Evolutionary conservation across 2,888 invertebrate species (phyloP), one percentile per base, ranked within the genome.

Genomic region (Drosophila borborema): DNA sequence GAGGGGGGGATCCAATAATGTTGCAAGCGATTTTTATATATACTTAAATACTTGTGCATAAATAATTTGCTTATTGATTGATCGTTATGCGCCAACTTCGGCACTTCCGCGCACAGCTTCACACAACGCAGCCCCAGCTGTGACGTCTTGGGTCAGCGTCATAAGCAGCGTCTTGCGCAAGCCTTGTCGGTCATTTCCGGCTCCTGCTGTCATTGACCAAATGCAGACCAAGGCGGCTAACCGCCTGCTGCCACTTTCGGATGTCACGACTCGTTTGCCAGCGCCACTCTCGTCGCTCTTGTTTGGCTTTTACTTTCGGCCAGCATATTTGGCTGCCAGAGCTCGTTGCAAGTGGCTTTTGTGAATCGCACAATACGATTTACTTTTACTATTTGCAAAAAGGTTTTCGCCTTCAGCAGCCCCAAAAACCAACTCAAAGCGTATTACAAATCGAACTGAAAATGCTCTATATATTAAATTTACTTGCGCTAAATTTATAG

Each of bases 241-340:
- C 49, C 6, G 23, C 12, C 49, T 34, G 49, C 49, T 55, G 69
- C 53, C 48, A 60, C 74, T 60, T 70, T 55, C 48, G 41, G 72
- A 38, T 53, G 64, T 72, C 84, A 77, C 61, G 81, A 86, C 74
- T 74, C 55, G 81, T 73, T 72, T 55, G 54, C 61, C 20, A 38
- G 58, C 56, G 31, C 64, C 53, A 49, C 67, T 67, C 72, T 16
- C 28, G 9, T n/a, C 49, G 81, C 81, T 86, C 73, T 75, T 55
- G 65, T 85, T 84, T 78, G 72, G 77, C 90, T 84, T 84, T 84
- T 84, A 88, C 90, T 84, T 83, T 84, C 85, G 68, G 72, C 74
- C 77, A 67, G 6, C 58, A 62, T 62, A 72, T 66, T 64, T 63
- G 79, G 68, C 62, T 67, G 73, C 59, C 67, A 78, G 65, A 45